Conservation (phyloP, 2,888 invertebrate species). For the Dasypolia templi region DNA sequence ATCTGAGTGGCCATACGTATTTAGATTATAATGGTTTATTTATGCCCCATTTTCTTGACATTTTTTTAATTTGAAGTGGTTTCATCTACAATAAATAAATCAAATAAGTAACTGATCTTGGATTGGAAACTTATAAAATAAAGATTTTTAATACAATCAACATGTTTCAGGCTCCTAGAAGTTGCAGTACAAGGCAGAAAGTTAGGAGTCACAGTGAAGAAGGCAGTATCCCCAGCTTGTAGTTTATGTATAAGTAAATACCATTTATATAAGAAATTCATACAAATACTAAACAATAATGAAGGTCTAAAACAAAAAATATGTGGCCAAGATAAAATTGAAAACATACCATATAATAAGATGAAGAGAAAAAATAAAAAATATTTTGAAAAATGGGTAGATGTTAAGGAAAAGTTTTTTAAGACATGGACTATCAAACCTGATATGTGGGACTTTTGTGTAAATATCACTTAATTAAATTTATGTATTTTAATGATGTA, state of each 20-base stretch:
- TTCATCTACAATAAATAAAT: neutral
- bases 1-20: neutral
- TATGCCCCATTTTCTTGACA: neutral
- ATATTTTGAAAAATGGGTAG: constrained; percentile 81
- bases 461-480: constrained; percentile 62
- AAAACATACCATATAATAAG: constrained; percentile 78
- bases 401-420: constrained; percentile 87
- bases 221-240: constrained; percentile 78
- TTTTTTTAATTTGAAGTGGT: neutral
- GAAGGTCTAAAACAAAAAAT: constrained; percentile 69
- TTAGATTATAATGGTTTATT: neutral
- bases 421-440: constrained; percentile 90
- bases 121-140: neutral
- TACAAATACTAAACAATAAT: constrained; percentile 79
- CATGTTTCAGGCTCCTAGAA: constrained; percentile 91
- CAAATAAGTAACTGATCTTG: neutral
- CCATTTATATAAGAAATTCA: constrained; percentile 87
- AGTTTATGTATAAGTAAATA: constrained; percentile 90
- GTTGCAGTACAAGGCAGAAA: constrained; percentile 94
- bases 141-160: neutral
- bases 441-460: constrained; percentile 85
- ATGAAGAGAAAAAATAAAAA: constrained; percentile 81
- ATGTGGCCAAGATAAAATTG: constrained; percentile 62
- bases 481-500: neutral
- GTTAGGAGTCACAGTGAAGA: constrained; percentile 94